Base-by-base conservation (phyloP, 2,797 vertebrate species). In the Vultur gryphus region DNA sequence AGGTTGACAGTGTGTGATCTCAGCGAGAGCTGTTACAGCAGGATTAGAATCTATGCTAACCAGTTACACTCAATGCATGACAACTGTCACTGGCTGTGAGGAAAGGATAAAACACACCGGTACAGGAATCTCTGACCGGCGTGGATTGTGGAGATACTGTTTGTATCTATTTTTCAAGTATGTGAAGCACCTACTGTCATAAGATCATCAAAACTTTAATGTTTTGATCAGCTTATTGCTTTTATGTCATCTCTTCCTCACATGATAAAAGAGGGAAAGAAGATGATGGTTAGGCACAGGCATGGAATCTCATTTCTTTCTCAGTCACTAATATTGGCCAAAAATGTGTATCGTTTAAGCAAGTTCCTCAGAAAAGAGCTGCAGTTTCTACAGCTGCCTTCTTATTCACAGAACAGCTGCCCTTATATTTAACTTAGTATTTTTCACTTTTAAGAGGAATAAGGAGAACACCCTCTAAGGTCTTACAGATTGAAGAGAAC, bases 161-260 rank as follows among this genome's bases (percentile, higher is more conserved):
- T 84, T 83, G 90, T 79, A 92, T 78, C 92, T 64, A 62, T 82
- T 98, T 96, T 97, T 97, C 97, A 97, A 97, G 97, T 97, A 98
- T 89, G 87, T 90, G 95, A 95, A 98, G 97, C 97, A 98, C 98
- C 97, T 94, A 70, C 41, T 97, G 73, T 92, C 84, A 78, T 90
- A 94, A 96, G 97, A 87, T 96, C 61, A 97, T 87, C 80, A 91
- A 95, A 97, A 97, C 93, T 19, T 77, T 1, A 65, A 57, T 72
- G 87, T 85, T 89, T 87, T 93, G 59, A 96, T 94, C 86, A 95
- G 62, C 87, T 64, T 96, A 91, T 92, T 95, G 95, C 95, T 98
- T 95, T 96, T 82, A 87, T 82, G 95, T 97, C 66, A 90, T 92
- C 69, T 93, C 23, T 57, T 77, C 81, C 90, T 86, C 75, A 72